A percentile compares a stretch with the other conserved stretches of the same genome.
These are phyloP conservation scores for Amphimedon queenslandica DNA, from an alignment of 37 sponge, comb jelly and placozoan species.

Conservation along the genomic window DNA sequence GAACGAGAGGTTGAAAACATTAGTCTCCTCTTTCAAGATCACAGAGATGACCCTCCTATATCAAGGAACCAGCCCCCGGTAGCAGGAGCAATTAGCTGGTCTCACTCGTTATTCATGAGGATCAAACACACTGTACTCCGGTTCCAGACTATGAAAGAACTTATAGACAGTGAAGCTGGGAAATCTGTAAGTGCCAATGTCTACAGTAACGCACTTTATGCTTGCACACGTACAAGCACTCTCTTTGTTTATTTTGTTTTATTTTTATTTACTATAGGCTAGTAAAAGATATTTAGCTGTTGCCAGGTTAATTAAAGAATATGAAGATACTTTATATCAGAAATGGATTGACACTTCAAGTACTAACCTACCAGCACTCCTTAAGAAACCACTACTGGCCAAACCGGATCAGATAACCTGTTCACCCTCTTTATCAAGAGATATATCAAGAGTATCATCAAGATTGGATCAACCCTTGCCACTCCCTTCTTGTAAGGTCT, in stretches of 20 bases:
- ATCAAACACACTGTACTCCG: constrained; percentile 95
- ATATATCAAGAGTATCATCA: constrained; percentile 20
- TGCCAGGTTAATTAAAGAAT: constrained; percentile 90
- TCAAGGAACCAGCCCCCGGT: constrained; percentile 92
- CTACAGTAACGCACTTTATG: neutral
- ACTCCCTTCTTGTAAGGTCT: constrained; percentile 31
- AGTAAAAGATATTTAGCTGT: constrained; percentile 86
- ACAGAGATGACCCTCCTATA: constrained; percentile 80
- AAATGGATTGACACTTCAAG: constrained; percentile 77
- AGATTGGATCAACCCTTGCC: constrained; percentile 13
- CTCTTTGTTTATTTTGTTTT: neutral
- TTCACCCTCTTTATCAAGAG: neutral
- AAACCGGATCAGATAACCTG: constrained; percentile 30
- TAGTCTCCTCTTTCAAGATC: constrained; percentile 67
- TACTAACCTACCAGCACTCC: constrained; percentile 59
- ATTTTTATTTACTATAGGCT: constrained; percentile 35
- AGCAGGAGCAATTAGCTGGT: constrained; percentile 97
- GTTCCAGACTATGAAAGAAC: constrained; percentile 92
- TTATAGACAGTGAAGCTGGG: constrained; percentile 79
- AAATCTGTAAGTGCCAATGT: constrained; percentile 68
- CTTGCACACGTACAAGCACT: neutral
- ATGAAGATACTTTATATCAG: constrained; percentile 80
- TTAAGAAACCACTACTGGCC: constrained; percentile 83
- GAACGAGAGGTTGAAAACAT: constrained; percentile 91
- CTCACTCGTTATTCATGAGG: constrained; percentile 88